These are phyloP conservation scores for Sclerurus mexicanus DNA, from an alignment of 2,113 vertebrate species.

Conservation along the genomic window DNA sequence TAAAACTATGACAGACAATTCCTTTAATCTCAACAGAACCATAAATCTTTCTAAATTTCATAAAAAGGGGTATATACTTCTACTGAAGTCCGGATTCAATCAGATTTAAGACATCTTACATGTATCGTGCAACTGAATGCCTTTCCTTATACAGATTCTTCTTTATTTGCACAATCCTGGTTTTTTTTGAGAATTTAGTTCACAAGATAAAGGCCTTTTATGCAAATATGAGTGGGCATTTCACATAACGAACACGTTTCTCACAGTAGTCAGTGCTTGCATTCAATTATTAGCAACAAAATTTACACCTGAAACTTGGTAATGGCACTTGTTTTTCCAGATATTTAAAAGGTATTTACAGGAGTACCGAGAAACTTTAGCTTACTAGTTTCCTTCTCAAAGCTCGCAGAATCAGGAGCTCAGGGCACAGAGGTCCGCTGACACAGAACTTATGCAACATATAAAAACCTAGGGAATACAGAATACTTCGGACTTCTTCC, in stretches of 20 bases:
- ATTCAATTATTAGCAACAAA: not conserved
- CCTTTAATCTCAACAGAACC: not conserved
- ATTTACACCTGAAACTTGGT: not conserved
- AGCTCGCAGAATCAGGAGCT: not conserved
- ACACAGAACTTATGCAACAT: not conserved
- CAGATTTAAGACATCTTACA: not conserved
- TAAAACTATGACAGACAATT: not conserved
- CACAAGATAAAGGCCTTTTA: not conserved
- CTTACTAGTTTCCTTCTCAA: not conserved
- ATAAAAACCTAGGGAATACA: not conserved
- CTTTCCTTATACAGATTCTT: not conserved
- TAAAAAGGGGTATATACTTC: not conserved
- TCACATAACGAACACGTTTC: not conserved
- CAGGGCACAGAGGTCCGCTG: not conserved
- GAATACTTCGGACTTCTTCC: not conserved
- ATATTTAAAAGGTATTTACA: not conserved
- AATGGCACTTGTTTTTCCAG: not conserved
- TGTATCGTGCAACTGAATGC: not conserved
- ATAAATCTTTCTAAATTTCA: not conserved
- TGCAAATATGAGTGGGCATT: rapidly evolving
- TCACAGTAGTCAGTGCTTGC: not conserved
- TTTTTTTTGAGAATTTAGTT: not conserved
- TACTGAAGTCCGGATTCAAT: not conserved
- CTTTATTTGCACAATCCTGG: not conserved
- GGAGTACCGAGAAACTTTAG: not conserved